Evolutionary conservation across 2,113 vertebrate genomes (phyloP).

Genomic region (Ctenomys sociabilis): DNA sequence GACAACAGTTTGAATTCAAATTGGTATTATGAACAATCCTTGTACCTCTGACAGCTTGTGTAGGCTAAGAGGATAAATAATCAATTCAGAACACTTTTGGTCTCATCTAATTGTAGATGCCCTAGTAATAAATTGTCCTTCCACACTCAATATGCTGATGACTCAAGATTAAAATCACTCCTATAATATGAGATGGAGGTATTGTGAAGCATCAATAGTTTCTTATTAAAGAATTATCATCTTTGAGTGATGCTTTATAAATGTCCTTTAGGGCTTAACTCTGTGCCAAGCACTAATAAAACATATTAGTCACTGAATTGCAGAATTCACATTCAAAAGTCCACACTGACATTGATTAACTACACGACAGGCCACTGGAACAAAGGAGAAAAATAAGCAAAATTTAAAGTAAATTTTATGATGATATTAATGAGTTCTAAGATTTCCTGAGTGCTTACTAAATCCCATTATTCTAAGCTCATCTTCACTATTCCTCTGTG

Average conservation of each 20-base stretch:
- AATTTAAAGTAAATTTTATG: background rate
- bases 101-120: background rate
- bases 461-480: background rate
- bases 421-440: background rate
- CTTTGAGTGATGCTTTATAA: conserved; percentile 29
- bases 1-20: conserved; percentile 10
- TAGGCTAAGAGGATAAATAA: background rate
- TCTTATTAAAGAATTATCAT: conserved; percentile 35
- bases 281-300: conserved; percentile 16
- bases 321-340: conserved; percentile 34
- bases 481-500: background rate
- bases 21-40: background rate
- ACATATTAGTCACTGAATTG: background rate
- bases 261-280: background rate
- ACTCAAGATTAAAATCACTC: background rate
- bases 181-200: background rate
- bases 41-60: background rate
- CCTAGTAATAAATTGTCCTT: conserved; percentile 10
- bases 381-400: background rate
- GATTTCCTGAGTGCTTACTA: background rate
- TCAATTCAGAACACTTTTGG: background rate
- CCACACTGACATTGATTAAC: background rate
- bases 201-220: background rate
- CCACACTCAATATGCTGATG: background rate
- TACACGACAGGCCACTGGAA: background rate